These are phyloP conservation scores for Sussaba pulchella DNA, from an alignment of 2,888 invertebrate species.

Conservation along the genomic window DNA sequence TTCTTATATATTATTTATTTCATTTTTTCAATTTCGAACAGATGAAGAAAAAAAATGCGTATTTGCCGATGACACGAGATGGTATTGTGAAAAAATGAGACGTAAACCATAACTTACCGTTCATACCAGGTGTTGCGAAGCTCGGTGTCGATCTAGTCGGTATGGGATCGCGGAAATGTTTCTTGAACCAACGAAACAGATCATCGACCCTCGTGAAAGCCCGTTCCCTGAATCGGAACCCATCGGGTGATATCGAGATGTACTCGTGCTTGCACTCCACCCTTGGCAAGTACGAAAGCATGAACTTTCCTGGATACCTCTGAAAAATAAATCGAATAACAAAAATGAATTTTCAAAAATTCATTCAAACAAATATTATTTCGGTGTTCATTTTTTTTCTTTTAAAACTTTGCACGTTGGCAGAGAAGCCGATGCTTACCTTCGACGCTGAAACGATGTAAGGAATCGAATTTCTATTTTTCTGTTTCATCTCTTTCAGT, in stretches of 20 bases:
- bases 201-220: conserved; percentile 93
- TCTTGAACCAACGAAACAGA: conserved; percentile 98
- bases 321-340: conserved; percentile 71
- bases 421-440: conserved; percentile 78
- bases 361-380: no score
- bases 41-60: no score
- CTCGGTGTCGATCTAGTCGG: conserved; percentile 89
- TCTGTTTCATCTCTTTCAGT: conserved; percentile 94
- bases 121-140: conserved; percentile 87
- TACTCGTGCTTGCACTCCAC: conserved; percentile 95
- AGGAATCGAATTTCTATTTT: conserved; percentile 94
- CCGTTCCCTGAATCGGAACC: conserved; percentile 95
- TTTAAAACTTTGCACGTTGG: no score
- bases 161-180: conserved; percentile 97
- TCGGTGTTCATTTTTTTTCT: no score
- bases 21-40: no score
- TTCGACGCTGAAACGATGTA: conserved; percentile 94
- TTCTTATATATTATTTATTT: no score
- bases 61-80: no score
- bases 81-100: not conserved
- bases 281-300: conserved; percentile 96
- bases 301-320: conserved; percentile 95
- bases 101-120: conserved; percentile 49
- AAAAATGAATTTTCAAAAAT: not conserved
- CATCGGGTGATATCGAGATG: conserved; percentile 95